Percentiles rank a stretch among this genome's conserved stretches.
phyloP scores from a whole-genome alignment of 1,140 invertebrate genomes.

The Drosophila kurseongensis region DNA sequence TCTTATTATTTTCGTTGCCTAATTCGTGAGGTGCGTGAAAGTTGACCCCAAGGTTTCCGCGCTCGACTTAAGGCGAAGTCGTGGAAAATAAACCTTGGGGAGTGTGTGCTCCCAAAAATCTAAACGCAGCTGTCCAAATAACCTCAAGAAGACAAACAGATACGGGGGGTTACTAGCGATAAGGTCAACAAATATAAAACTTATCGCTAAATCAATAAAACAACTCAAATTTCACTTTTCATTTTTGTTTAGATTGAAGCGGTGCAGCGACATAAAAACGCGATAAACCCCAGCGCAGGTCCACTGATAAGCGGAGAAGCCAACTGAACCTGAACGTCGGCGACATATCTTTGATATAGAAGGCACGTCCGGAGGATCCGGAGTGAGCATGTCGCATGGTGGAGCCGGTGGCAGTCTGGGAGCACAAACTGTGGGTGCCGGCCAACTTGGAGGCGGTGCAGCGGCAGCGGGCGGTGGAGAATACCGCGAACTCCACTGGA shows the following conservation, averaged over 20 bases:
- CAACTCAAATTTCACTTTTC: conserved; percentile 67
- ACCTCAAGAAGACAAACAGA: conserved; percentile 28
- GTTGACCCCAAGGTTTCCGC: conserved; percentile 32
- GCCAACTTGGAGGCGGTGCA: conserved; percentile 60
- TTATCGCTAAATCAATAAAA: conserved; percentile 67
- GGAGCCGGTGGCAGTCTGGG: conserved; percentile 58
- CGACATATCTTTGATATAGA: conserved; percentile 4
- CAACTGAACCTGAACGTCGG: conserved; percentile 32
- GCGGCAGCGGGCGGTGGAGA: conserved; percentile 62
- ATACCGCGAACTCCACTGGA: conserved; percentile 90
- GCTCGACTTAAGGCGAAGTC: conserved; percentile 13
- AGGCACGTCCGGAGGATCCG: conserved; percentile 22
- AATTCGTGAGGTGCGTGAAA: conserved; percentile 32
- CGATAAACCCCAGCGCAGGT: conserved; percentile 41
- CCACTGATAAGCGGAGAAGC: conserved; percentile 34
- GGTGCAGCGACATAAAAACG: conserved; percentile 26
- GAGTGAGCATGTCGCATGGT: conserved; percentile 75
- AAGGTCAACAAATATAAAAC: conserved; percentile 28
- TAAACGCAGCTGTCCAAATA: conserved; percentile 63
- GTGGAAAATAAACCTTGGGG: conserved; percentile 30
- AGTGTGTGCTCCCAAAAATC: conserved; percentile 8
- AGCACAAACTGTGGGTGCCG: conserved; percentile 64
- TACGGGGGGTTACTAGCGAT: conserved; percentile 28
- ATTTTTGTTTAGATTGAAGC: conserved; percentile 54
- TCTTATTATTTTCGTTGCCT: conserved; percentile 16